Base-by-base conservation (phyloP, 2,797 vertebrate species). In the Lepus oiostolus region DNA sequence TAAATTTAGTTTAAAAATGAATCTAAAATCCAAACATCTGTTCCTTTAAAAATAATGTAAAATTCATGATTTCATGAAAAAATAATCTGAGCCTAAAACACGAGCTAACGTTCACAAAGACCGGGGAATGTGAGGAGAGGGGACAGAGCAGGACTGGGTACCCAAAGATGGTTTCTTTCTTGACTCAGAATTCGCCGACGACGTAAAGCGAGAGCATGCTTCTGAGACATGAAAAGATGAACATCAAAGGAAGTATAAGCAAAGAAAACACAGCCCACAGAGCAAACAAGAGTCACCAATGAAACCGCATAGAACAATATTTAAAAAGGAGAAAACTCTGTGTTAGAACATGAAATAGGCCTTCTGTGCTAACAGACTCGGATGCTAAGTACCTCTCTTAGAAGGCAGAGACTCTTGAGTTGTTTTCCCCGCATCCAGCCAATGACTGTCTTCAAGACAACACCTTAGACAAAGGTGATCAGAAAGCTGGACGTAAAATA, bases 21-120 rank as follows among this genome's bases (percentile, higher is more conserved):
- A 91, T 85, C 84, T 82, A 94, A 97, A 95, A 85, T 85, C 84
- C 91, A 96, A 95, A 96, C 86, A 95, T 95, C 96, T 95, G 85
- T 94, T 95, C 79, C 80, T 88, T 90, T 92, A 62, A 95, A 93
- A 96, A 91, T 89, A 92, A 94, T 89, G 94, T 84, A 95, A 95
- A 95, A 96, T 91, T 96, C 95, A 96, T 95, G 93, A 95, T 93
- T 94, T 91, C 60, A 16, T 70, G 47, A 19, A 28, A 82, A 89
- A 82, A 77, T 58, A 58, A 80, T 11, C 10, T 60, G 24, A 86
- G n/a, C 77, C 95, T 82, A 97, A 88, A 82, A 84, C 8, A 17
- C 93, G 67, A 93, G 93, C 63, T 94, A 86, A 83, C 83, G 72
- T 85, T 96, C 94, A 93, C 72, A 96, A 96, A 95, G 62, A 70